Conservation (phyloP, 2,797 vertebrate genomes). For the Acanthurus tractus region DNA sequence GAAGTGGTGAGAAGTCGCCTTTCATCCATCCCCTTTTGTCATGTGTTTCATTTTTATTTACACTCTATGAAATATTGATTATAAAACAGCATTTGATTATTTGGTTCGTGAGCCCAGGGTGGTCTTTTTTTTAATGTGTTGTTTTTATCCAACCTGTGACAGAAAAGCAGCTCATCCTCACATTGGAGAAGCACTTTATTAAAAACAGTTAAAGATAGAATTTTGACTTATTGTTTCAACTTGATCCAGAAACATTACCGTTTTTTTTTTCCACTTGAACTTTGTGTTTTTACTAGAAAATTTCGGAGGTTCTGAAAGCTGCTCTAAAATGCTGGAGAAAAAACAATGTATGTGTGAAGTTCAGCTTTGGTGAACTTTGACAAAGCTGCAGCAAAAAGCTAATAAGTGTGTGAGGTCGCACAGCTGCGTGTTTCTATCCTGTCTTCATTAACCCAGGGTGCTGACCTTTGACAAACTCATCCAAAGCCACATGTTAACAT, state of each 20-base stretch:
- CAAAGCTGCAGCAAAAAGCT: too few relatives aligned
- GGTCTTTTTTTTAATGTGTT: too few relatives aligned
- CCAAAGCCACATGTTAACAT: neutral
- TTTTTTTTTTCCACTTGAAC: neutral
- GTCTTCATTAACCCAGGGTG: neutral
- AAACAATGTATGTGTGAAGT: too few relatives aligned
- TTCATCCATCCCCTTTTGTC: slow-evolving; percentile 38
- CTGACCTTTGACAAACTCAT: neutral
- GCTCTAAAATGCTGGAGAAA: neutral
- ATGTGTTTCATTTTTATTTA: slow-evolving; percentile 61
- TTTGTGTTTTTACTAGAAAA: neutral
- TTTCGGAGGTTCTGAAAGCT: neutral
- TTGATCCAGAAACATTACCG: neutral
- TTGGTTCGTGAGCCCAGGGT: neutral
- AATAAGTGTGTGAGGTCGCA: too few relatives aligned
- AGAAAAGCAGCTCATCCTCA: neutral
- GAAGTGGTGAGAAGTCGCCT: slow-evolving; percentile 29
- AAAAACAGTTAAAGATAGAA: neutral
- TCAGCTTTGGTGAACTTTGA: too few relatives aligned
- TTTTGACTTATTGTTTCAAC: too few relatives aligned
- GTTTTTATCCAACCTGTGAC: neutral
- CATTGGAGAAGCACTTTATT: neutral
- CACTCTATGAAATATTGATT: neutral
- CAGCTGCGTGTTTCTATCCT: neutral
- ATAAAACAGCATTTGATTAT: neutral